Percentiles rank a stretch among this genome's conserved stretches.
phyloP scores from a whole-genome alignment of 2,797 vertebrate genomes.

The Pseudopleuronectes americanus region DNA sequence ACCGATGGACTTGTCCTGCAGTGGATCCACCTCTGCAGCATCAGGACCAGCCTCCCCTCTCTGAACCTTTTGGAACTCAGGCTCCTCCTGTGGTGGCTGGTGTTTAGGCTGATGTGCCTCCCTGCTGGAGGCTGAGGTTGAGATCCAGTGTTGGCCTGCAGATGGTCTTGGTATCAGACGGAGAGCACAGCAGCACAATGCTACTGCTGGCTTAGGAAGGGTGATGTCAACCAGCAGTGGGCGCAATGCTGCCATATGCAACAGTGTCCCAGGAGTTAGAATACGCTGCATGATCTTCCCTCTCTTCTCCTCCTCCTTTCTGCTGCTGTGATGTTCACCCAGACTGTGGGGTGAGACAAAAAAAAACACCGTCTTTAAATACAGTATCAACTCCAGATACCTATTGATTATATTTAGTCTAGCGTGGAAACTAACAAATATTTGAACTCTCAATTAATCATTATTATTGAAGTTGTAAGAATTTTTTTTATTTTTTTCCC shows the following conservation, averaged over 20 bases:
- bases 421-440: too few relatives aligned
- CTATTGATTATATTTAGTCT: too few relatives aligned
- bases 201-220: slow-evolving; percentile 9
- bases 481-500: too few relatives aligned
- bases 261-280: slow-evolving; percentile 71
- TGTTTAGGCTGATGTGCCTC: slow-evolving; percentile 77
- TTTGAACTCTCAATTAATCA: too few relatives aligned
- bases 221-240: slow-evolving; percentile 15
- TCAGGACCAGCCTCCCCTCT: slow-evolving; percentile 3
- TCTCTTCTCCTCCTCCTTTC: slow-evolving; percentile 33
- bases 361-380: neutral
- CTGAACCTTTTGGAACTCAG: slow-evolving; percentile 23
- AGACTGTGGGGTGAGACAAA: slow-evolving; percentile 28
- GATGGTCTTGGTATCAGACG: slow-evolving; percentile 27
- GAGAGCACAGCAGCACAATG: slow-evolving; percentile 53
- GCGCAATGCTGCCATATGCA: slow-evolving; percentile 67
- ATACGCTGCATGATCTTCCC: slow-evolving; percentile 81
- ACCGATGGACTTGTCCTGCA: slow-evolving; percentile 93
- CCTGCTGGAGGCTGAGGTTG: slow-evolving; percentile 69
- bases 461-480: too few relatives aligned
- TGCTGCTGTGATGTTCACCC: slow-evolving; percentile 42
- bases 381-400: neutral
- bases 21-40: slow-evolving; percentile 86
- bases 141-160: slow-evolving; percentile 72
- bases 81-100: slow-evolving; percentile 27